phyloP scores from a whole-genome alignment of 2,888 invertebrate species.

The Anthrax anthrax region DNA sequence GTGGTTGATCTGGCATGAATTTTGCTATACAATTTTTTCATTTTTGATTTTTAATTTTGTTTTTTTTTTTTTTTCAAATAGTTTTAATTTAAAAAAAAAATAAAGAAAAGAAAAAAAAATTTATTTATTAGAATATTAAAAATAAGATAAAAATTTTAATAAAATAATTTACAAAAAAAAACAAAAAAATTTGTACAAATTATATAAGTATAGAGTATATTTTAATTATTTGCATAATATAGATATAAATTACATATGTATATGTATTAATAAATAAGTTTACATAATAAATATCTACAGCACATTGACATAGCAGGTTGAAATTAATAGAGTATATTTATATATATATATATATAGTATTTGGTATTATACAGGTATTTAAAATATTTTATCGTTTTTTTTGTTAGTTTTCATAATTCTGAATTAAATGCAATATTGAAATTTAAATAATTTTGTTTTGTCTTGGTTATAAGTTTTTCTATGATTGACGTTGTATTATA shows the following conservation, averaged over 20 bases:
- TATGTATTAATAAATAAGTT: neutral
- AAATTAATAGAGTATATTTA: neutral
- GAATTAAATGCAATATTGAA: too few relatives aligned
- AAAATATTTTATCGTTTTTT: too few relatives aligned
- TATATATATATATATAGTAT: neutral
- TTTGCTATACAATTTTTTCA: conserved; percentile 6
- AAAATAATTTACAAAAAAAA: neutral
- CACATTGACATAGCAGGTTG: conserved; percentile 12
- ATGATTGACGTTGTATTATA: too few relatives aligned
- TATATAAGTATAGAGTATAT: too few relatives aligned
- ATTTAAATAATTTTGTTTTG: too few relatives aligned
- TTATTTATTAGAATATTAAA: neutral
- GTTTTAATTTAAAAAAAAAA: neutral
- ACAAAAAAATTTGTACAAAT: neutral
- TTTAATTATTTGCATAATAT: too few relatives aligned
- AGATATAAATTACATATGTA: too few relatives aligned
- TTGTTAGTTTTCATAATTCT: too few relatives aligned
- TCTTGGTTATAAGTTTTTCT: too few relatives aligned
- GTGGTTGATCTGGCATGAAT: conserved; percentile 13
- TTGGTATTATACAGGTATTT: neutral
- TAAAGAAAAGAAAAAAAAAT: neutral
- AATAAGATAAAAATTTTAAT: too few relatives aligned
- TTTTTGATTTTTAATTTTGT: conserved; percentile 1
- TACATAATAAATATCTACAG: conserved; percentile 6
- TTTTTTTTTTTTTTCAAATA: neutral